A percentile compares a stretch with the other conserved stretches of the same genome.
Conservation (phyloP, 2,797 vertebrate genomes). For the Phataginus tricuspis region DNA sequence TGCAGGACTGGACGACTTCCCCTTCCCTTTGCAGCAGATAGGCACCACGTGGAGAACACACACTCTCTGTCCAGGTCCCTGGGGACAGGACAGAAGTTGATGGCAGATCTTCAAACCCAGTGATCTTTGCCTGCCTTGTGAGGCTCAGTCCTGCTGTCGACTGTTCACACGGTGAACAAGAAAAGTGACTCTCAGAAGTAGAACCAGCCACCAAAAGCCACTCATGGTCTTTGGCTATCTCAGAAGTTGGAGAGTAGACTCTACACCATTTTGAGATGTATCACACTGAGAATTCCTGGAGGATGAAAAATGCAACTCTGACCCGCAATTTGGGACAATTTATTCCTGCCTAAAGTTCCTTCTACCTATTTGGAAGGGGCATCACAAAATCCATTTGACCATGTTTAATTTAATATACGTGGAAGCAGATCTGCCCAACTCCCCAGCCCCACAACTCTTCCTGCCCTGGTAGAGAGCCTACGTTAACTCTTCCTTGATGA, state of each 20-base stretch:
- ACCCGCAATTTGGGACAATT: background rate
- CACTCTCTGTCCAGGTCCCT: background rate
- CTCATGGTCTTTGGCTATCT: background rate
- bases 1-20: conserved; percentile 16
- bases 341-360: background rate
- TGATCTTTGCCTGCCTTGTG: background rate
- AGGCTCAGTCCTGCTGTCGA: background rate
- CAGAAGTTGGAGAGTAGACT: background rate
- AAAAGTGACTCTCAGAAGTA: conserved; percentile 14
- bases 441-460: background rate
- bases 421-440: background rate
- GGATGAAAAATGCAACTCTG: background rate
- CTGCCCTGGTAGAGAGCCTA: background rate
- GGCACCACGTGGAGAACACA: background rate
- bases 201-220: background rate
- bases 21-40: conserved; percentile 52
- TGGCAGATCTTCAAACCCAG: background rate
- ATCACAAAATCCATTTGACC: conserved; percentile 10
- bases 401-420: background rate
- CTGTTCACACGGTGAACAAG: background rate
- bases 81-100: background rate
- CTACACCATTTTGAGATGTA: background rate
- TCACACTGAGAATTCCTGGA: background rate
- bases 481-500: background rate
- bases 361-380: background rate